Evolutionary conservation across 2,888 invertebrate genomes (phyloP).

Genomic region (Pristionchus japonicus): DNA sequence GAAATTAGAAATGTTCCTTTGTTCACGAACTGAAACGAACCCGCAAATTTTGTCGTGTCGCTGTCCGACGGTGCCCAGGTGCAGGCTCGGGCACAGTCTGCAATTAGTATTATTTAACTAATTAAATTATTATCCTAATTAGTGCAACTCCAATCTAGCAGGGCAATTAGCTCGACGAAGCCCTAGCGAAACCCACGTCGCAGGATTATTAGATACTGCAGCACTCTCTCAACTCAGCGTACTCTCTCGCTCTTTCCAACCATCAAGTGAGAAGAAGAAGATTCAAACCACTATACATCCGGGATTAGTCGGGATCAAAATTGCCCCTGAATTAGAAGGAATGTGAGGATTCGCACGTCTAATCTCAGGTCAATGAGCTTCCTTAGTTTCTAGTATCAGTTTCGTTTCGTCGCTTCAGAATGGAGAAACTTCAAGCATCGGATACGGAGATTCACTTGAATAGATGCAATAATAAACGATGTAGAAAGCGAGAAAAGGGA

Average conservation of each 20-base stretch:
- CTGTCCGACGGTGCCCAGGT: not conserved
- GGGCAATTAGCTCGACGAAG: not conserved
- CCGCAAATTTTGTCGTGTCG: not conserved
- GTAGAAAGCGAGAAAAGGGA: too few relatives aligned
- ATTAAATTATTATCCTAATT: not conserved
- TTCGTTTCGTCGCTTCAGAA: not conserved
- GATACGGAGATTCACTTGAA: too few relatives aligned
- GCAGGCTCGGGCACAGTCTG: slow-evolving; percentile 24
- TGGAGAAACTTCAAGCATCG: too few relatives aligned
- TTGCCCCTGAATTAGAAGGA: not conserved
- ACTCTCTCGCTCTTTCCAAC: not conserved
- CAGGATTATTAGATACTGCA: not conserved
- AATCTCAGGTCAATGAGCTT: not conserved
- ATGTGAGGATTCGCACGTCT: not conserved
- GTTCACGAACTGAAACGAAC: not conserved
- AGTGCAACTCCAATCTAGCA: not conserved
- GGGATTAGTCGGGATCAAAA: not conserved
- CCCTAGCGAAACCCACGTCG: not conserved
- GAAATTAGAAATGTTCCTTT: not conserved
- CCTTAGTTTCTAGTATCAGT: not conserved
- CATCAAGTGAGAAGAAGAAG: not conserved
- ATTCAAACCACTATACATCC: not conserved
- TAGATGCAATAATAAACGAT: too few relatives aligned
- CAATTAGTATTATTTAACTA: not conserved
- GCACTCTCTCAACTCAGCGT: not conserved